phyloP scores from a whole-genome alignment of 2,888 invertebrate genomes.

The Lycocerus yunnanus region DNA sequence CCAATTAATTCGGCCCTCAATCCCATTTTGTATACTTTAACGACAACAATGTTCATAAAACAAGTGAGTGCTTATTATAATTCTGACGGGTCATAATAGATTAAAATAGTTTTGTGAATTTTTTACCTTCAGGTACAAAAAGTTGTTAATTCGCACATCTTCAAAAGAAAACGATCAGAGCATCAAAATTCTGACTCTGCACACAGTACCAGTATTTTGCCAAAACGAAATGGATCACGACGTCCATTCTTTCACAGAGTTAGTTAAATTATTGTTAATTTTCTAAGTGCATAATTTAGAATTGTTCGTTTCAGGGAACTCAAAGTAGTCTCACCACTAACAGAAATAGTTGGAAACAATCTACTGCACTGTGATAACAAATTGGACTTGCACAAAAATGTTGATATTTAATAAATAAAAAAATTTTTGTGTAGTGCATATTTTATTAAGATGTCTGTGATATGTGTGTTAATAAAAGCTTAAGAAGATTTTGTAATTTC shows the following conservation, averaged over 20 bases:
- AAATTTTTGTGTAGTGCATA: not conserved
- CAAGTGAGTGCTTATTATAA: conserved; percentile 51
- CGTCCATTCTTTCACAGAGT: conserved; percentile 51
- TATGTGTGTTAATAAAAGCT: not conserved
- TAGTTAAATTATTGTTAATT: conserved; percentile 20
- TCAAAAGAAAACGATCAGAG: conserved; percentile 20
- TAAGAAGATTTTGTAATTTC: not conserved
- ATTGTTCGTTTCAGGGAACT: conserved; percentile 45
- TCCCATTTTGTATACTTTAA: conserved; percentile 65
- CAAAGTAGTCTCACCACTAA: conserved; percentile 48
- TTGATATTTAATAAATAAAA: not conserved
- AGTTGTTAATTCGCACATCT: conserved; percentile 19
- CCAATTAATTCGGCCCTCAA: conserved; percentile 67
- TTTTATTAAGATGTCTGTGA: conserved; percentile 8
- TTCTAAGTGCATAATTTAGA: not conserved
- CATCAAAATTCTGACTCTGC: conserved; percentile 56
- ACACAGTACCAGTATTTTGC: conserved; percentile 56
- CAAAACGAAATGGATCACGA: conserved; percentile 50
- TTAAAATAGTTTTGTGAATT: conserved; percentile 14
- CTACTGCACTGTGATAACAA: conserved; percentile 44
- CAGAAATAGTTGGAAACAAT: conserved; percentile 47
- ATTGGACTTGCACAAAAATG: not conserved
- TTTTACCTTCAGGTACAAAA: conserved; percentile 23
- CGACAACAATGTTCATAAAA: conserved; percentile 64
- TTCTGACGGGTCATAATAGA: not conserved